phyloP scores from a whole-genome alignment of 2,113 vertebrate genomes.

The Eleginops maclovinus region DNA sequence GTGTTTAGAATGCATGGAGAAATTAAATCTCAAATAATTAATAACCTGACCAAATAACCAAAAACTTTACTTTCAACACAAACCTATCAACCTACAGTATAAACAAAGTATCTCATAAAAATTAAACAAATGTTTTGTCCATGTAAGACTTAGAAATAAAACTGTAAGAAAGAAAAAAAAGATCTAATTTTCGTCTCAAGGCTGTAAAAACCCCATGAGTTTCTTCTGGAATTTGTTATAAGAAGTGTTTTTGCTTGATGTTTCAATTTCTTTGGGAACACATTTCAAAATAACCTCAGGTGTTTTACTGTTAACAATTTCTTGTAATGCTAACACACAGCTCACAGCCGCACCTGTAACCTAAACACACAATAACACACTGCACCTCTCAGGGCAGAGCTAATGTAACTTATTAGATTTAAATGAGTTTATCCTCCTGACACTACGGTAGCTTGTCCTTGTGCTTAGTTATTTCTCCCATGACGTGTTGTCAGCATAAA shows the following conservation, averaged over 20 bases:
- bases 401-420: constrained; percentile 65
- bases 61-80: too few species aligned
- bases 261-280: background rate
- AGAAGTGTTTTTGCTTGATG: background rate
- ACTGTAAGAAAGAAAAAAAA: too few species aligned
- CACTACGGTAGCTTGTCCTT: constrained; percentile 53
- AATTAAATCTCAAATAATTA: too few species aligned
- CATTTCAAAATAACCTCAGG: background rate
- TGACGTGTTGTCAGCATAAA: constrained; percentile 65
- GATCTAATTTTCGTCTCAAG: too few species aligned
- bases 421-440: constrained; percentile 68
- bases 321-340: background rate
- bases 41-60: too few species aligned
- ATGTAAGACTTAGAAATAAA: too few species aligned
- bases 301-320: background rate
- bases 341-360: background rate
- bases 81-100: too few species aligned
- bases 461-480: constrained; percentile 53
- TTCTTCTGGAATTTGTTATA: too few species aligned
- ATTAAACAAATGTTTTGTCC: too few species aligned
- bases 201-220: too few species aligned
- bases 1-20: too few species aligned
- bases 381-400: constrained; percentile 27
- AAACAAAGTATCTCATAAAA: too few species aligned
- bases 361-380: constrained; percentile 7